Evolutionary conservation across 1,140 invertebrate species (phyloP), one percentile per base, ranked within the genome.

Genomic region (Drosophila parabipectinata): DNA sequence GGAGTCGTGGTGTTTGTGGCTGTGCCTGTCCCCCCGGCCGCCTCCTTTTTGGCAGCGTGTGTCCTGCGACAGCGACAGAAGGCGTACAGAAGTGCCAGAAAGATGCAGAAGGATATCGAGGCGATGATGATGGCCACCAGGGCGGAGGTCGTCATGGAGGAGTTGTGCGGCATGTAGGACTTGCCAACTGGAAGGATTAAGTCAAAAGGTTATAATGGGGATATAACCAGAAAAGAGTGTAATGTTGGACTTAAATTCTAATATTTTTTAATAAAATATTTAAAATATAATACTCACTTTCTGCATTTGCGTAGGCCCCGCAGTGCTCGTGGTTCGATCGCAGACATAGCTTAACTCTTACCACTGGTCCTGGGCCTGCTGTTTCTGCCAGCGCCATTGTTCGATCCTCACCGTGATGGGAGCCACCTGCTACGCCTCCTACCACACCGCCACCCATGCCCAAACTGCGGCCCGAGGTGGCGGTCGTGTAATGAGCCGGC

Each of bases 281-380:
- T 28, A 28, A 28, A 28, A 28, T 1, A 28, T 6, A 7, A 26
- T 53, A 94, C 95, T 96, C 92, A 97, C 96, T 95, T 83, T 96
- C 95, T 39, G 96, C 96, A 89, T 96, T 95, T 1, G 94, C 93
- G 91, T 96, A 96, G 48, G 97, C 96, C 9, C 97, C 96, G 85
- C 97, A 98, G 68, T 96, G 95, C 24, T 96, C 95, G 26, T 95
- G 94, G 81, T 96, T 96, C 1, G 95, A 94, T 72, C 95, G 93
- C n/a, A 97, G 92, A 79, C 97, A 98, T 0, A 98, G 92, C 71
- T 96, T 95, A 1, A 97, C 95, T 28, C 96, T 92, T 15, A 98
- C 94, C 48, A 94, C 93, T 0, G 95, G 94, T 55, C 95, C 94
- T 1, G 93, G 92, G 4, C 82, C 82, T 10, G 94, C 93, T 52